Evolutionary conservation across 1,140 invertebrate species (phyloP).

Genomic region (Spodoptera litura): DNA sequence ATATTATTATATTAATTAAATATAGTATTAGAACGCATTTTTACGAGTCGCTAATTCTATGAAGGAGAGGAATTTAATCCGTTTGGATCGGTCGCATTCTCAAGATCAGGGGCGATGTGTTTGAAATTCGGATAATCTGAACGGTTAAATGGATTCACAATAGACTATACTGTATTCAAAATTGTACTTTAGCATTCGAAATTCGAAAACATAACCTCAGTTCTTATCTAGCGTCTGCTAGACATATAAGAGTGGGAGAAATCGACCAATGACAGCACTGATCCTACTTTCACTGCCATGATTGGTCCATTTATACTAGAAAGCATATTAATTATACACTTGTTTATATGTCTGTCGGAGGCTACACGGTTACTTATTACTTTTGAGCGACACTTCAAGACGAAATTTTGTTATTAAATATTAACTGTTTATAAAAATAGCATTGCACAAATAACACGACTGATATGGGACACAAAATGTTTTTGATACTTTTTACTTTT

Average conservation of each 20-base stretch:
- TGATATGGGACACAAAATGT: slow-evolving; percentile 84
- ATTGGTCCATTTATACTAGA: slow-evolving; percentile 84
- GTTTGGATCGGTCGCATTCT: slow-evolving; percentile 81
- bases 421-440: slow-evolving; percentile 78
- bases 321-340: slow-evolving; percentile 76
- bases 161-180: slow-evolving; percentile 3
- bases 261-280: slow-evolving; percentile 84
- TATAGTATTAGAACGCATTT: slow-evolving; percentile 78
- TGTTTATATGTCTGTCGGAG: slow-evolving; percentile 84
- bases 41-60: slow-evolving; percentile 83
- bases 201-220: slow-evolving; percentile 78
- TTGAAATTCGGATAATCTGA: slow-evolving; percentile 63
- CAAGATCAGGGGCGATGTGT: slow-evolving; percentile 79
- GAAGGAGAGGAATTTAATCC: slow-evolving; percentile 74
- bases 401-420: slow-evolving; percentile 77
- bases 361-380: slow-evolving; percentile 77
- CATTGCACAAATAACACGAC: slow-evolving; percentile 84
- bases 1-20: slow-evolving; percentile 71
- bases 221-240: slow-evolving; percentile 81
- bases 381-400: slow-evolving; percentile 85
- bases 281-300: slow-evolving; percentile 80
- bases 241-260: slow-evolving; percentile 82
- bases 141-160: slow-evolving; percentile 22
- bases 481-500: slow-evolving; percentile 84
- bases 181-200: slow-evolving; percentile 52